Evolutionary conservation across 1,140 invertebrate genomes (phyloP).

Genomic region (Camponotus pennsylvanicus): DNA sequence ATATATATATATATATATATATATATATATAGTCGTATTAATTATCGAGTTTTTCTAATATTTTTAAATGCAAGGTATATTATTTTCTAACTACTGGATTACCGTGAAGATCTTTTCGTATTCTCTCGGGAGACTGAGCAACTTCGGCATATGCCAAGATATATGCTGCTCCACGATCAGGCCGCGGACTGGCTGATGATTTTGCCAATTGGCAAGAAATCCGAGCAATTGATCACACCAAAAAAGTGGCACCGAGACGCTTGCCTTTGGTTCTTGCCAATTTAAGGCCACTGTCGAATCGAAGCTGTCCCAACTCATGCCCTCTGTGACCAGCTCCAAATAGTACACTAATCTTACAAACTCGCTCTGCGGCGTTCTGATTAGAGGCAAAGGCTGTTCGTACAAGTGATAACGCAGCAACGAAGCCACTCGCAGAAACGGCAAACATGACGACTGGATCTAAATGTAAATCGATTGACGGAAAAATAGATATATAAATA

Average conservation of each 20-base stretch:
- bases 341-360: slow-evolving; percentile 92
- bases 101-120: slow-evolving; percentile 98
- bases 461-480: slow-evolving; percentile 78
- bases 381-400: slow-evolving; percentile 91
- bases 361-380: slow-evolving; percentile 88
- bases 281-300: slow-evolving; percentile 89
- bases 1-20: background rate
- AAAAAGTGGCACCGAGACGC: slow-evolving; percentile 84
- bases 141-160: slow-evolving; percentile 92
- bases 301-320: slow-evolving; percentile 89
- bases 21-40: background rate
- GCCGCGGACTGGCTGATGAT: slow-evolving; percentile 86
- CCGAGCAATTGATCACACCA: slow-evolving; percentile 90
- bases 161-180: slow-evolving; percentile 91
- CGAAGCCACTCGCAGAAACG: slow-evolving; percentile 94
- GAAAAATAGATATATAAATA: background rate
- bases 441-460: slow-evolving; percentile 93
- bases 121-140: slow-evolving; percentile 94
- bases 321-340: slow-evolving; percentile 90
- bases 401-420: slow-evolving; percentile 95
- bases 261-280: slow-evolving; percentile 87
- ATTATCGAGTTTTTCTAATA: background rate
- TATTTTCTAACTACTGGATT: slow-evolving; percentile 52
- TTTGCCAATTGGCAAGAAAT: slow-evolving; percentile 81
- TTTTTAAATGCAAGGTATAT: background rate